Conservation (phyloP, 2,113 vertebrate genomes). For the Heptranchias perlo region DNA sequence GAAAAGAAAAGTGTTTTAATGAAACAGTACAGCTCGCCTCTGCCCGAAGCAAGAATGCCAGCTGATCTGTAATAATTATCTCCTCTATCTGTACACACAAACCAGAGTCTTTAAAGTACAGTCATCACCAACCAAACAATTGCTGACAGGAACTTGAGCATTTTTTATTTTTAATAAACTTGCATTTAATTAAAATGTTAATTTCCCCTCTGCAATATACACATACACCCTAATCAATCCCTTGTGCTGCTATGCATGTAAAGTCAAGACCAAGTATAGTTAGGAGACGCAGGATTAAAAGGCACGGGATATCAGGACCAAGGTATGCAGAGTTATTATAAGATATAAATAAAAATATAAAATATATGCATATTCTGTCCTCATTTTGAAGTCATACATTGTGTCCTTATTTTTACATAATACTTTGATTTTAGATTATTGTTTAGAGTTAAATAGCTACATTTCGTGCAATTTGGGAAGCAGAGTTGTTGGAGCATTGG, state of each 20-base stretch:
- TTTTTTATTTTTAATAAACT: neutral
- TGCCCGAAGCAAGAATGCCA: neutral
- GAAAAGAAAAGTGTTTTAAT: conserved; percentile 32
- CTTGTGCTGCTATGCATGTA: neutral
- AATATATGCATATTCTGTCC: neutral
- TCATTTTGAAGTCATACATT: neutral
- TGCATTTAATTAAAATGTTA: neutral
- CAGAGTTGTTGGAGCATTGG: neutral
- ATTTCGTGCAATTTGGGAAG: neutral
- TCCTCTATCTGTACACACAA: neutral
- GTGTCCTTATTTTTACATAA: neutral
- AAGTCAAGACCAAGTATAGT: neutral
- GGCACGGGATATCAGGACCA: neutral
- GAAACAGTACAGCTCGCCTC: conserved; percentile 19
- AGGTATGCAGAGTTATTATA: neutral
- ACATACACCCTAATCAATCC: neutral
- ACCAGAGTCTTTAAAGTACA: neutral
- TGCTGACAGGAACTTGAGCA: neutral
- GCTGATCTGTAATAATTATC: neutral
- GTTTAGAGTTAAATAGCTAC: neutral
- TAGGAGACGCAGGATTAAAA: neutral
- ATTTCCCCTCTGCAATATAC: neutral
- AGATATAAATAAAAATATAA: neutral
- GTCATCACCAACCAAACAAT: neutral
- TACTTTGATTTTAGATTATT: neutral